Evolutionary conservation across 2,888 invertebrate species (phyloP), one percentile per base, ranked within the genome.

Genomic region (Tridacna crocea): DNA sequence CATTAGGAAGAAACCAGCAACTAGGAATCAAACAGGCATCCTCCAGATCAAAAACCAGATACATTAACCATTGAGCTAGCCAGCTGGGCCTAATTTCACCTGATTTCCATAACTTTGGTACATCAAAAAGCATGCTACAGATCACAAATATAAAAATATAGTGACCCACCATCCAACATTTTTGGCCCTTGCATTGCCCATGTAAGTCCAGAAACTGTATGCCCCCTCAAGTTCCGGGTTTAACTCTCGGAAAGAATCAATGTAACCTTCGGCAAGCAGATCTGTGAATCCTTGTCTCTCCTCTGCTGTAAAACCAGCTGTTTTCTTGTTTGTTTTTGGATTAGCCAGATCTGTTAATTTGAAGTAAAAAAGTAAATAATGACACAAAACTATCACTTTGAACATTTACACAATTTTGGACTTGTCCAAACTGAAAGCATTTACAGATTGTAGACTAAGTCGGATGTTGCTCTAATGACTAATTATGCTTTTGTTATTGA

Each of bases 191-290:
- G 98, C 96, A 94, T 98, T 98, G 84, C 95, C 95, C 96, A 99
- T 97, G 94, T 98, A 99, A 0, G 98, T 97, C 99, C 99, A 99
- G 94, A 97, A 99, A 0, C 99, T 98, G 94, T 98, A 99, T 0
- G 97, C 97, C 13, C 96, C 97, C 11, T 96, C 96, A 91, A 96
- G 95, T 13, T 98, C 97, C 0, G 99, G 99, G 95, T 99, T 96
- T 2, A 99, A 95, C 87, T 96, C 95, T 47, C 99, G 96, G 94
- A 96, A 99, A 0, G 97, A 96, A 95, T 99, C 99, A 0, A 98
- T 95, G 93, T 97, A 98, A 0, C 98, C 98, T 66, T 96, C 96
- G 0, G 95, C 95, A 15, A 99, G 95, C 73, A 99, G 96, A 46
- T 97, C 96, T 0, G 97, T 96, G 96, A 99, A 97, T 26, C 97